Evolutionary conservation across 2,888 invertebrate genomes (phyloP).

Genomic region (Trachelus troglodyta): DNA sequence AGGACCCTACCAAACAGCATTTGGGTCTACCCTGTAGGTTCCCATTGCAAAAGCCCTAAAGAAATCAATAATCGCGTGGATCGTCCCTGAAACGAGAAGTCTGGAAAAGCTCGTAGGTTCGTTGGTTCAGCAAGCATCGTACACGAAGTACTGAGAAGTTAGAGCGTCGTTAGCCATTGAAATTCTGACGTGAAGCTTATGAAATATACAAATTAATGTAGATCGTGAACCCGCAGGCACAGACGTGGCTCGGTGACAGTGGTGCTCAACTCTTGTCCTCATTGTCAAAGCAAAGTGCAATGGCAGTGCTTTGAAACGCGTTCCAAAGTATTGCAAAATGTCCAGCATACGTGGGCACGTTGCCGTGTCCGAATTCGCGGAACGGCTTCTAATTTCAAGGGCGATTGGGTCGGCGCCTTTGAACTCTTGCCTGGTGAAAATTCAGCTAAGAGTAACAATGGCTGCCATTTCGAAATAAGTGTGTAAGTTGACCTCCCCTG

Average conservation of each 20-base stretch:
- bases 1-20: background rate
- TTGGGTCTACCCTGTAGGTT: background rate
- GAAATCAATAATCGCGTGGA: background rate
- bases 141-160: background rate
- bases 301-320: background rate
- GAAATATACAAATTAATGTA: constrained; percentile 3
- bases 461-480: background rate
- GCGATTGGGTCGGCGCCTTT: background rate
- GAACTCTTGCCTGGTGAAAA: background rate
- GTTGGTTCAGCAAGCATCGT: background rate
- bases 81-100: background rate
- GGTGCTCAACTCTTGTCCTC: background rate
- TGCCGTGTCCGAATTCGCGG: background rate
- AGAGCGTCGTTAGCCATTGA: background rate
- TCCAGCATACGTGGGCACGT: background rate
- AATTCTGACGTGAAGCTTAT: background rate
- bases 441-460: background rate
- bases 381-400: background rate
- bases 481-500: background rate
- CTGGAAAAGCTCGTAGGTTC: background rate
- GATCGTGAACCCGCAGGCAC: background rate
- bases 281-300: background rate
- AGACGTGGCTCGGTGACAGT: background rate
- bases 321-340: background rate
- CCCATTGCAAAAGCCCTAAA: background rate